Evolutionary conservation across 2,113 vertebrate genomes (phyloP).

Genomic region (Gracilinanus agilis): DNA sequence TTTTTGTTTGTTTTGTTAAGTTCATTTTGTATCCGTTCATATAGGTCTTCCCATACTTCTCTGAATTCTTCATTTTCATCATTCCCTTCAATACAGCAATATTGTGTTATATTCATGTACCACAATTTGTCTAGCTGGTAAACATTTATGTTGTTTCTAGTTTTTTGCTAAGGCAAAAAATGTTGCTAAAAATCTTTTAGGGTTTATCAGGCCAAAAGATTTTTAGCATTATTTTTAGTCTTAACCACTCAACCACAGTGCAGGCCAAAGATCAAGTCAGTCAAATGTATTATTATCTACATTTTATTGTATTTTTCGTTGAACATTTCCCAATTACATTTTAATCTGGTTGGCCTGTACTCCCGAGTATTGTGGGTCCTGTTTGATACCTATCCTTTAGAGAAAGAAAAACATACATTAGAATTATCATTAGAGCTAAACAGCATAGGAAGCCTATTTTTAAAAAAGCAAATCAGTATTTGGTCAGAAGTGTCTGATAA

Average conservation of each 20-base stretch:
- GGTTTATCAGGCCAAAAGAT: neutral
- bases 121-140: neutral
- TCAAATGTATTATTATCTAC: neutral
- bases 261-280: neutral
- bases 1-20: too few relatives aligned
- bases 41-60: too few relatives aligned
- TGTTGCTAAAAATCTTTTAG: neutral
- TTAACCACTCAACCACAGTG: neutral
- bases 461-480: neutral
- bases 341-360: neutral
- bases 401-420: neutral
- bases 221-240: too few relatives aligned
- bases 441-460: neutral
- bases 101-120: neutral
- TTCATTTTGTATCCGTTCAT: too few relatives aligned
- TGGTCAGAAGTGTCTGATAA: neutral
- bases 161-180: neutral
- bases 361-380: constrained; percentile 18
- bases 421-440: neutral
- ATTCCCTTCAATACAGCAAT: neutral
- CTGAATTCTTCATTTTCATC: neutral
- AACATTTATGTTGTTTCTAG: neutral
- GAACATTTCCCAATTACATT: neutral
- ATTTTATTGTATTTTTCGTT: neutral
- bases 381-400: neutral